These are phyloP conservation scores for Limnephilus marmoratus DNA, from an alignment of 2,888 invertebrate species.

Conservation along the genomic window DNA sequence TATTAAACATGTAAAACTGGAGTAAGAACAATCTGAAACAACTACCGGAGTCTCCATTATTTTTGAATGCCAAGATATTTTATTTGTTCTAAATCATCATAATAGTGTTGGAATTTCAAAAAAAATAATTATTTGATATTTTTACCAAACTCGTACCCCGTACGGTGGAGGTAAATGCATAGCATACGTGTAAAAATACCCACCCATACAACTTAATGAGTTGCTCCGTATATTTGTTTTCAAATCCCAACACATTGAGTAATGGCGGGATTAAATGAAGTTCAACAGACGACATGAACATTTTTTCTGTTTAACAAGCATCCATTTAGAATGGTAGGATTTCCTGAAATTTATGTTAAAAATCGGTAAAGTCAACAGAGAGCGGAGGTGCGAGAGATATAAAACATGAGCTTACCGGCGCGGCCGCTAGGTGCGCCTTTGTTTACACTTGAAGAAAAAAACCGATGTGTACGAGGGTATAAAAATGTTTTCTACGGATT, in stretches of 20 bases:
- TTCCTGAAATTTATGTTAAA: slow-evolving; percentile 59
- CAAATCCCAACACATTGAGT: slow-evolving; percentile 17
- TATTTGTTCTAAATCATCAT: too few relatives aligned
- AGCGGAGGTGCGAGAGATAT: slow-evolving; percentile 60
- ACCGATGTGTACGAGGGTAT: slow-evolving; percentile 23
- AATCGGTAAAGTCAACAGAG: slow-evolving; percentile 59
- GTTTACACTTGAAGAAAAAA: slow-evolving; percentile 35
- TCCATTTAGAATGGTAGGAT: slow-evolving; percentile 44
- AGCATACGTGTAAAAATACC: too few relatives aligned
- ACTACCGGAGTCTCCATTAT: too few relatives aligned
- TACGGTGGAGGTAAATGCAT: too few relatives aligned
- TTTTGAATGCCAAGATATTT: too few relatives aligned
- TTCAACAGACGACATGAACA: slow-evolving; percentile 41
- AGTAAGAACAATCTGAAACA: too few relatives aligned
- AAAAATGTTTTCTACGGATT: slow-evolving; percentile 32
- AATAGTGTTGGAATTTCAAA: too few relatives aligned
- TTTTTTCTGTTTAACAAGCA: slow-evolving; percentile 34
- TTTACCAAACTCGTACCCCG: too few relatives aligned
- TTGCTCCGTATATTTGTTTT: background rate
- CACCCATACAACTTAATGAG: too few relatives aligned
- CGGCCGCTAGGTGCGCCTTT: slow-evolving; percentile 33
- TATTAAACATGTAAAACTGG: too few relatives aligned
- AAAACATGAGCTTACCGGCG: slow-evolving; percentile 54
- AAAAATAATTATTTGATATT: too few relatives aligned
- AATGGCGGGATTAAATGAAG: slow-evolving; percentile 41